phyloP scores from a whole-genome alignment of 2,888 invertebrate genomes.

The Conchocele bisecta region DNA sequence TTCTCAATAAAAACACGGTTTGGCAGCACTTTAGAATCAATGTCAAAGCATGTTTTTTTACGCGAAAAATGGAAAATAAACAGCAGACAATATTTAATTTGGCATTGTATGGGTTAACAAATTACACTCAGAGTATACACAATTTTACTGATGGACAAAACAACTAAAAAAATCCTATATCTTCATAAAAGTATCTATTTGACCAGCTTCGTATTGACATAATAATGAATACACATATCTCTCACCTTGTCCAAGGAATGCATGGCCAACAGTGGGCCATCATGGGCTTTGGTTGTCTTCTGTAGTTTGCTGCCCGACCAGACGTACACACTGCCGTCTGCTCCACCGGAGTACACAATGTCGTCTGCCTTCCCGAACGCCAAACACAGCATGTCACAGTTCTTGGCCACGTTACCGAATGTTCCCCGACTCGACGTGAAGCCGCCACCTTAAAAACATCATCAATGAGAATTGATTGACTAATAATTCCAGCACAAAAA shows the following conservation, averaged over 20 bases:
- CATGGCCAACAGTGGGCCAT: slow-evolving; percentile 83
- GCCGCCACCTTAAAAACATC: slow-evolving; percentile 79
- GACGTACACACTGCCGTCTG: slow-evolving; percentile 82
- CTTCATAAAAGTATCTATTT: no score
- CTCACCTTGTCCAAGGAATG: slow-evolving; percentile 82
- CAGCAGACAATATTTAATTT: no score
- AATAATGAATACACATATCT: background rate
- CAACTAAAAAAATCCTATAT: no score
- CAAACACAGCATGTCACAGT: slow-evolving; percentile 83
- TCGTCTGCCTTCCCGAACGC: slow-evolving; percentile 80
- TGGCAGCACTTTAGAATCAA: no score
- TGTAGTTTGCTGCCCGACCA: slow-evolving; percentile 80
- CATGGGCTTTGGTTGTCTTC: slow-evolving; percentile 82
- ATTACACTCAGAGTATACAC: no score
- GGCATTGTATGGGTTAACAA: no score
- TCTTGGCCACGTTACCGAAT: slow-evolving; percentile 81
- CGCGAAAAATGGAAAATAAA: no score
- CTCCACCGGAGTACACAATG: slow-evolving; percentile 82
- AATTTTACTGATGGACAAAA: no score
- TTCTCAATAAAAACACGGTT: no score
- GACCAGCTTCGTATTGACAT: no score
- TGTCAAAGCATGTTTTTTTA: no score
- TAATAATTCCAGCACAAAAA: no score
- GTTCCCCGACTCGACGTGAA: slow-evolving; percentile 82
- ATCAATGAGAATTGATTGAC: background rate